phyloP scores from a whole-genome alignment of 1,140 invertebrate genomes.

The Drosophila saltans region DNA sequence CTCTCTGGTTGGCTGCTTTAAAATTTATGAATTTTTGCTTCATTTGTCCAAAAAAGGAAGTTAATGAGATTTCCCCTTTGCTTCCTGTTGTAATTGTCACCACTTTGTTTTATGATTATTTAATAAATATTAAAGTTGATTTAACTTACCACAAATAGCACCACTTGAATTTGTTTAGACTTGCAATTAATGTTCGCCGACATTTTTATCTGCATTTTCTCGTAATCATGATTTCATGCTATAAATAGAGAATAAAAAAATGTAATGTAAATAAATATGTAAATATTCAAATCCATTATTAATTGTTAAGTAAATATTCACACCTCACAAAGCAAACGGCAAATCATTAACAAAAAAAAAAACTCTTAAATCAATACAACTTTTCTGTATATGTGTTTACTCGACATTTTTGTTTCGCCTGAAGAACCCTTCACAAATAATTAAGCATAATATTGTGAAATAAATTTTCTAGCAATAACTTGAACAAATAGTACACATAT shows the following conservation, averaged over 20 bases:
- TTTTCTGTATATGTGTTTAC: not conserved
- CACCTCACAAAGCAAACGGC: not conserved
- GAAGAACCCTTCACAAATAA: slow-evolving; percentile 36
- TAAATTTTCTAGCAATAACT: slow-evolving; percentile 9
- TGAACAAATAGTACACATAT: not conserved
- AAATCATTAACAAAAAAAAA: slow-evolving; percentile 26
- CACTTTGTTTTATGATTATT: slow-evolving; percentile 24
- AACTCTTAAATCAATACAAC: slow-evolving; percentile 37
- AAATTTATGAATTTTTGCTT: slow-evolving; percentile 50
- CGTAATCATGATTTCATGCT: slow-evolving; percentile 74
- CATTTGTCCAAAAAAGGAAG: not conserved
- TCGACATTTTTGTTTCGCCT: slow-evolving; percentile 1
- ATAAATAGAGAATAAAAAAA: slow-evolving; percentile 13
- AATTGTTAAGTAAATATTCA: slow-evolving; percentile 10
- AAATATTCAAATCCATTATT: slow-evolving; percentile 4
- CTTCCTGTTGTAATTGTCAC: slow-evolving; percentile 13
- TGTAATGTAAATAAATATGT: slow-evolving; percentile 7
- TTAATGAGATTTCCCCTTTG: not conserved
- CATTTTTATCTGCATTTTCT: slow-evolving; percentile 81
- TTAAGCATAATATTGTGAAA: slow-evolving; percentile 51
- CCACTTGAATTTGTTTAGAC: slow-evolving; percentile 59
- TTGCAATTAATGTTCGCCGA: slow-evolving; percentile 58
- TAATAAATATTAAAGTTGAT: slow-evolving; percentile 33
- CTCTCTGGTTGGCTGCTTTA: slow-evolving; percentile 33
- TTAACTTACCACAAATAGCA: slow-evolving; percentile 71